Evolutionary conservation across 2,113 vertebrate genomes (phyloP).

Genomic region (Cyprichromis sp.): DNA sequence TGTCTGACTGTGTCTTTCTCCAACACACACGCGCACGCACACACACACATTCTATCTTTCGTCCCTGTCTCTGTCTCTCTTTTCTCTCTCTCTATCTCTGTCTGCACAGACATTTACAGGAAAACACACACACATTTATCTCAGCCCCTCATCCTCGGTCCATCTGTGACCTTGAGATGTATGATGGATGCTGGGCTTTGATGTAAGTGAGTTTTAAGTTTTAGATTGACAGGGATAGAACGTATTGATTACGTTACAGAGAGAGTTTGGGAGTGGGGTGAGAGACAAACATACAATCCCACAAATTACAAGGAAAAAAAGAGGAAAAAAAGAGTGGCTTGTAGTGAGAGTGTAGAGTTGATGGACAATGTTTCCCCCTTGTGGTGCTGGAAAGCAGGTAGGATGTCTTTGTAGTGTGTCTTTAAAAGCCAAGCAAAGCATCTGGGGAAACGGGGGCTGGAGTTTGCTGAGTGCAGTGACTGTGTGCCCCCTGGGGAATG

Average conservation of each 20-base stretch:
- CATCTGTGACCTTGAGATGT: conserved; percentile 62
- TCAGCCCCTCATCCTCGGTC: conserved; percentile 34
- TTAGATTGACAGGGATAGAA: conserved; percentile 52
- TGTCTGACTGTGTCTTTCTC: conserved; percentile 19
- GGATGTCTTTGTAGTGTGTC: conserved; percentile 17
- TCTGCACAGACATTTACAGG: conserved; percentile 19
- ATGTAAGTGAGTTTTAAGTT: conserved; percentile 63
- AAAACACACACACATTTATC: conserved; percentile 43
- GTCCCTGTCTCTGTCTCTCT: not conserved
- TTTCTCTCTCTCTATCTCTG: not conserved
- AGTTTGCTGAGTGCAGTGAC: conserved; percentile 22
- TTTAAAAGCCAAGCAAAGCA: conserved; percentile 18
- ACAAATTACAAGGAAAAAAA: conserved; percentile 18
- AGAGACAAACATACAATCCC: conserved; percentile 45
- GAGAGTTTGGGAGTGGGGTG: not conserved
- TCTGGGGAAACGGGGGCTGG: conserved; percentile 13
- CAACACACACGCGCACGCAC: not conserved
- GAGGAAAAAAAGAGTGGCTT: not conserved
- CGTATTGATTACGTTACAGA: conserved; percentile 53
- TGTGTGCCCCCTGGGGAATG: conserved; percentile 14
- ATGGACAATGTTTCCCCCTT: conserved; percentile 70
- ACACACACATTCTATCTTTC: conserved; percentile 28
- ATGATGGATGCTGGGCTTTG: conserved; percentile 61
- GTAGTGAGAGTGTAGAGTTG: conserved; percentile 11
- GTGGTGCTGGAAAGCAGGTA: conserved; percentile 60